A percentile compares a stretch with the other conserved stretches of the same genome.
Evolutionary conservation across 2,113 vertebrate genomes (phyloP).

Genomic region (Rissa tridactyla): DNA sequence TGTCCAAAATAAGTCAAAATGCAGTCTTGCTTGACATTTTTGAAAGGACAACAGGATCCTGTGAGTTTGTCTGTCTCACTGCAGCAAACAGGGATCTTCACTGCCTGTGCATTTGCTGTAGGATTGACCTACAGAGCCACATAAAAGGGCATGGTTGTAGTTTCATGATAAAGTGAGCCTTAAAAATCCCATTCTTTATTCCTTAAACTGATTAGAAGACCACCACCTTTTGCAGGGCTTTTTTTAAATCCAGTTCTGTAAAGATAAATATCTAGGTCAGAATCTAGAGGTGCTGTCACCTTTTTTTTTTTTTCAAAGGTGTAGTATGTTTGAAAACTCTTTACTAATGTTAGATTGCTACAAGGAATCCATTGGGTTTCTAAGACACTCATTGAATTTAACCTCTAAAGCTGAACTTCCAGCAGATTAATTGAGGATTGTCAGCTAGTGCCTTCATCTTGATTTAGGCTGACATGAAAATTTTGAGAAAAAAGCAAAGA

Average conservation of each 20-base stretch:
- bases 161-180: background rate
- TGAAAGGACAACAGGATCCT: background rate
- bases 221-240: background rate
- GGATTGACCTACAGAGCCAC: background rate
- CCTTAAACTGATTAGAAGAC: background rate
- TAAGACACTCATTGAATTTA: background rate
- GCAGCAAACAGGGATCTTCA: background rate
- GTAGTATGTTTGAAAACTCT: background rate
- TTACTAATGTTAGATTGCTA: background rate
- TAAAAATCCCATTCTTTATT: background rate
- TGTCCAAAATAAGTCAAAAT: background rate
- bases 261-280: constrained; percentile 23
- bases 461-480: background rate
- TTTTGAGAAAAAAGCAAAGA: background rate
- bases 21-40: background rate
- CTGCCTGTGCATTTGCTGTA: background rate
- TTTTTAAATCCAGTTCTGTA: constrained; percentile 5
- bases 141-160: background rate
- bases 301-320: background rate
- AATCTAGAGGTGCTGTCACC: background rate
- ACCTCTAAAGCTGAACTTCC: background rate
- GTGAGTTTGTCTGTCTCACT: background rate
- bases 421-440: background rate
- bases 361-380: background rate
- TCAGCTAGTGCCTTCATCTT: background rate